Base-by-base conservation (phyloP, 92 coral and sea anemone species). In the Palythoa grandis region DNA sequence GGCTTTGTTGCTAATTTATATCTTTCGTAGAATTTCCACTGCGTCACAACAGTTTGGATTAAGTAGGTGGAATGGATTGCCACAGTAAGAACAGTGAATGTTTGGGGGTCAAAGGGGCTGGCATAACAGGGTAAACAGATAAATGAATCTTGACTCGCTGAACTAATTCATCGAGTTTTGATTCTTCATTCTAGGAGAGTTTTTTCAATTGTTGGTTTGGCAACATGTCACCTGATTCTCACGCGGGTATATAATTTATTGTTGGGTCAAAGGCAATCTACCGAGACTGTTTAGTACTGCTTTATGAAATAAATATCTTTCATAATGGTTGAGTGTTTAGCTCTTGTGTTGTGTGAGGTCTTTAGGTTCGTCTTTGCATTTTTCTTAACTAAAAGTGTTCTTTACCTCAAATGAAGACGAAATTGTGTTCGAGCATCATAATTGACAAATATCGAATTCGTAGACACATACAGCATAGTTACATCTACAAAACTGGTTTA, bases 11-110 rank as follows among this genome's bases (percentile, higher is more conserved):
- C 56, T 63, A 58, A 66, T 12, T 29, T 47, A 66, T 52, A 43
- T 79, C n/a, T 58, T 43, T 65, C 11, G 39, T 50, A 79, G 70
- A 75, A 79, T 79, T 79, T 65, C 38, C 19, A 79, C 72, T 79
- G 84, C 84, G 84, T 79, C 84, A 79, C 73, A 43, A 79, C n/a
- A 79, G 24, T 23, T 63, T 66, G n/a, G 40, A 39, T 79, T n/a
- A 25, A 20, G 72, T 65, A 79, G 17, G 50, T 22, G 11, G 25
- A 60, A 22, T 60, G 37, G 60, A 50, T 6, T 50, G 50, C 79
- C 20, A 75, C 3, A 20, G 11, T 1, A 38, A 13, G 63, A 48
- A 25, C 20, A 3, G 5, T 52, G 19, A 15, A 75, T 9, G 15
- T 6, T 52, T 75, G 12, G 40, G 23, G 79, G 63, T 75, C 79